Conservation (phyloP, 2,888 invertebrate species). For the Orthosia incerta region DNA sequence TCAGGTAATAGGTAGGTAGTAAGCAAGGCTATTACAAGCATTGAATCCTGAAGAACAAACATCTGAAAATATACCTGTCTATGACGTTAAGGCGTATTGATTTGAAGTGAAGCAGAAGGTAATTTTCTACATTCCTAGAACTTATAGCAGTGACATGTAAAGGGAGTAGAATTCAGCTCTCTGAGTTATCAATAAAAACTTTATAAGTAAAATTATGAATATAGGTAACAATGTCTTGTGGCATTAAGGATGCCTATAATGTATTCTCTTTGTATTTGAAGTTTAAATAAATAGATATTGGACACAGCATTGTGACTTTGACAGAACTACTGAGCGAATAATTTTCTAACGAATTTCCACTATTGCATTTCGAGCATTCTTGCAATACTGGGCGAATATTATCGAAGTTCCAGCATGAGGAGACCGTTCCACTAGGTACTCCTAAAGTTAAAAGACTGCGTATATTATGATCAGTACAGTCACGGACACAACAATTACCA, state of each 20-base stretch:
- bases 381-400: background rate
- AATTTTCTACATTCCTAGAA: background rate
- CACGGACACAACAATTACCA: constrained; percentile 55
- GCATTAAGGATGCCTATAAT: background rate
- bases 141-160: background rate
- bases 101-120: background rate
- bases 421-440: background rate
- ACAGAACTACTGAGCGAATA: background rate
- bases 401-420: background rate
- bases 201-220: background rate
- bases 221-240: background rate
- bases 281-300: background rate
- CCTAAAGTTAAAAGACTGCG: constrained; percentile 22
- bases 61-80: background rate
- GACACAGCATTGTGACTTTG: background rate
- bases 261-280: background rate
- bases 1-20: background rate
- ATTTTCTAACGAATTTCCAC: background rate
- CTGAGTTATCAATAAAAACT: background rate
- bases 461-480: constrained; percentile 33
- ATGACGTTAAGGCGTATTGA: background rate
- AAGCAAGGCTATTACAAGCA: background rate
- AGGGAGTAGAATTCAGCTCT: background rate
- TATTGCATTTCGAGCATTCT: background rate
- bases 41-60: background rate